phyloP scores from a whole-genome alignment of 2,797 vertebrate genomes.

The Semotilus atromaculatus region DNA sequence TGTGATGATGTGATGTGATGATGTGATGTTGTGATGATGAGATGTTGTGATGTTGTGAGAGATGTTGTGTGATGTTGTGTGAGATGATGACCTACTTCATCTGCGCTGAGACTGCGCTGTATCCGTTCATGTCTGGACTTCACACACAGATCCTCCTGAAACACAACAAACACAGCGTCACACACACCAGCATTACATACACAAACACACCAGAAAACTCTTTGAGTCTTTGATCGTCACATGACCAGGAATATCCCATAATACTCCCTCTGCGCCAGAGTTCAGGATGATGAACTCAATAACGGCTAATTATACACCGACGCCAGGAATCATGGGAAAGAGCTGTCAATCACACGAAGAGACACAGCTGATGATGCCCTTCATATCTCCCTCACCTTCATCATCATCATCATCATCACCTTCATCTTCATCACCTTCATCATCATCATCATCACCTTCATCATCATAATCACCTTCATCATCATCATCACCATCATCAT shows the following conservation, averaged over 20 bases:
- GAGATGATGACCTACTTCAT: slow-evolving; percentile 19
- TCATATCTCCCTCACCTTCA: background rate
- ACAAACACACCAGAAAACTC: no score
- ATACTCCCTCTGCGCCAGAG: background rate
- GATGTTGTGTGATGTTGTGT: no score
- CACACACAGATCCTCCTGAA: slow-evolving; percentile 15
- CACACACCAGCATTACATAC: background rate
- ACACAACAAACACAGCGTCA: slow-evolving; percentile 10
- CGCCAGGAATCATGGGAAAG: background rate
- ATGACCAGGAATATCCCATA: background rate
- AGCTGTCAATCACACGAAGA: slow-evolving; percentile 25
- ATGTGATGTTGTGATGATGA: no score
- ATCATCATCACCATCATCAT: no score
- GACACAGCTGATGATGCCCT: background rate
- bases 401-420: no score
- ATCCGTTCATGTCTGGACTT: slow-evolving; percentile 32
- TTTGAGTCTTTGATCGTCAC: no score
- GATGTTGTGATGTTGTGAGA: no score
- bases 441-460: no score
- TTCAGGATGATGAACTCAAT: background rate
- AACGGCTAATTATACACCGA: background rate
- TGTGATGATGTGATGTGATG: no score
- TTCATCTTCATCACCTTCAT: no score
- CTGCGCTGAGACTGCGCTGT: background rate
- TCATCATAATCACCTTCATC: no score